Evolutionary conservation across 2,888 invertebrate genomes (phyloP), one percentile per base, ranked within the genome.

Genomic region (Catocala nupta): DNA sequence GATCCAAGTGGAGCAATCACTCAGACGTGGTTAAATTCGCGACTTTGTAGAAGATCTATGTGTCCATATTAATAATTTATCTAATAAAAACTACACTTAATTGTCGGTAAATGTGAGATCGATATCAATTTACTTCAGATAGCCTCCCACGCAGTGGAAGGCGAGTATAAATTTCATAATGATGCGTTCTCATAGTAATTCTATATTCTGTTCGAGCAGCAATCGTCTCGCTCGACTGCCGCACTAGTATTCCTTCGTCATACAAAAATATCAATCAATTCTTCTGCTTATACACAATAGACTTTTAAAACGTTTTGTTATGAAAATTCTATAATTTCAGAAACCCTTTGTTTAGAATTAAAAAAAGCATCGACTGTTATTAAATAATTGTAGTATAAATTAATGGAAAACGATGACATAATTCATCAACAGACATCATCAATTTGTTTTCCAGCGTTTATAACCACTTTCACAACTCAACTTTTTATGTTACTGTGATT

Each of bases 171-270:
- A 78, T 80, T 80, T 81, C 75, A 75, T 73, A 76, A 73, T 71
- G 69, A 77, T 75, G 65, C 53, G 78, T 85, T 88, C 88, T 82
- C 87, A 87, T 78, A 78, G 88, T 84, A 88, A 88, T 78, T 69
- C 61, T 85, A 87, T 83, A 83, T 74, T 65, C 61, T 65, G 67
- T 74, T 75, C 74, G 74, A 75, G 73, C 74, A 77, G 76, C 80
- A 75, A 71, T 57, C 60, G 82, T 74, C 67, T 53, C 81, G 84
- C 81, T 79, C 75, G 73, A 81, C 70, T 75, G 78, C 78, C 61
- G 60, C 59, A 49, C 61, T 60, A 52, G 62, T 62, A 74, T 67
- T 63, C 57, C 52, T 55, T 59, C 12, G 45, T 58, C 59, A 51
- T 9, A 54, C 65, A 63, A 6, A 7, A 39, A 7, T 39, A 9